Evolutionary conservation across 2,113 vertebrate species (phyloP).

Genomic region (Accipiter cooperii): DNA sequence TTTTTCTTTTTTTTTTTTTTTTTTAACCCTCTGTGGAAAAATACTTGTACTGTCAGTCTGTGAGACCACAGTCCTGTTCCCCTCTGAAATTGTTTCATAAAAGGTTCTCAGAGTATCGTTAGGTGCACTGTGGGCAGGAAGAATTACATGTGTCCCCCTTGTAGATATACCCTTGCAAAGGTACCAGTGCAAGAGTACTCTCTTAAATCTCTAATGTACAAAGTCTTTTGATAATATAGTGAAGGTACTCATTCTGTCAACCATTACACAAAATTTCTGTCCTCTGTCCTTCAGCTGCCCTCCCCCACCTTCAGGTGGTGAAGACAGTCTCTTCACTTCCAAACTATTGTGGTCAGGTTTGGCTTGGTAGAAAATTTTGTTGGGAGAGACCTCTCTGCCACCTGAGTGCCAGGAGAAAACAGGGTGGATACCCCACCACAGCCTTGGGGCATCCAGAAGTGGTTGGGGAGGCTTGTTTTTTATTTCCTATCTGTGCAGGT

Average conservation of each 20-base stretch:
- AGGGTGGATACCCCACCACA: background rate
- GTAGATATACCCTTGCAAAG: background rate
- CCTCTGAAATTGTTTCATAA: background rate
- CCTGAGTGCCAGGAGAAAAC: accelerated
- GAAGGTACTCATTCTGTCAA: background rate
- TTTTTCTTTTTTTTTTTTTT: background rate
- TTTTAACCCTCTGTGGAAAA: background rate
- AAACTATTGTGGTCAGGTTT: background rate
- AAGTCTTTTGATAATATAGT: background rate
- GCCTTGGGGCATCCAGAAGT: background rate
- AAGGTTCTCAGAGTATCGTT: background rate
- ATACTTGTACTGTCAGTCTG: background rate
- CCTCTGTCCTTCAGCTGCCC: background rate
- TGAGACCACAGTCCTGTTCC: background rate
- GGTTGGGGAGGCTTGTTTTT: background rate
- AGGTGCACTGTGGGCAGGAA: background rate
- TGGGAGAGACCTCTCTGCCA: background rate
- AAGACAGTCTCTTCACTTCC: background rate
- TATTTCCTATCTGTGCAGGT: background rate
- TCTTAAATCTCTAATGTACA: background rate
- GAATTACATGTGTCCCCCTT: background rate
- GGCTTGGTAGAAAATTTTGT: background rate
- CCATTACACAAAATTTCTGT: background rate
- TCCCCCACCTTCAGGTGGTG: background rate
- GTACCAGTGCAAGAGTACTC: background rate